These are phyloP conservation scores for Parnassius apollo DNA, from an alignment of 2,888 invertebrate genomes.

Conservation along the genomic window DNA sequence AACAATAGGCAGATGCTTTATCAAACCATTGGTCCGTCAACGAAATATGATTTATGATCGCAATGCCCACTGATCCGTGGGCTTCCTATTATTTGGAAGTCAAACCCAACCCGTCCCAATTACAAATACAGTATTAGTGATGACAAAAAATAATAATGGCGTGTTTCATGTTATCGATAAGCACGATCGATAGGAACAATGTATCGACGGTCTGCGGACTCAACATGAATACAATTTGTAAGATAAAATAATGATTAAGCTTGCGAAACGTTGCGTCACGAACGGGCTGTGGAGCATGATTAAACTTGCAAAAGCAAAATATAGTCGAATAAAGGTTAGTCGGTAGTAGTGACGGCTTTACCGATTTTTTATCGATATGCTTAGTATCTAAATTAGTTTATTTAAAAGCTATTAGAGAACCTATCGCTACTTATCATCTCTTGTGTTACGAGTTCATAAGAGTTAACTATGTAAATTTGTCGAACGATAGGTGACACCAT, in stretches of 20 bases:
- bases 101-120: constrained; percentile 16
- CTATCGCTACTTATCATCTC: too few relatives aligned
- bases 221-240: constrained; percentile 77
- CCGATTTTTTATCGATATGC: constrained; percentile 27
- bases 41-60: constrained; percentile 31
- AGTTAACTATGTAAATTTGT: too few relatives aligned
- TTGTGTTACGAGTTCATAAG: too few relatives aligned
- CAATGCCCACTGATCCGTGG: constrained; percentile 32
- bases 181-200: constrained; percentile 33
- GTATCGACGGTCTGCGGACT: constrained; percentile 52
- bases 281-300: constrained; percentile 71
- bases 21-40: constrained; percentile 13
- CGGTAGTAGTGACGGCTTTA: constrained; percentile 40
- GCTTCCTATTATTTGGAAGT: constrained; percentile 23
- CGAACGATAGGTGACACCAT: too few relatives aligned
- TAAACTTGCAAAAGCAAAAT: constrained; percentile 80
- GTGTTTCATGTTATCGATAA: constrained; percentile 39
- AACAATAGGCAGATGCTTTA: constrained; percentile 24
- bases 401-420: too few relatives aligned
- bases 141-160: constrained; percentile 39
- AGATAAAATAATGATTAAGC: constrained; percentile 78
- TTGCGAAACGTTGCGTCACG: constrained; percentile 80
- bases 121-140: constrained; percentile 43
- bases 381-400: too few relatives aligned
- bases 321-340: constrained; percentile 77